phyloP scores from a whole-genome alignment of 2,113 vertebrate species.

The Rhinichthys klamathensis region DNA sequence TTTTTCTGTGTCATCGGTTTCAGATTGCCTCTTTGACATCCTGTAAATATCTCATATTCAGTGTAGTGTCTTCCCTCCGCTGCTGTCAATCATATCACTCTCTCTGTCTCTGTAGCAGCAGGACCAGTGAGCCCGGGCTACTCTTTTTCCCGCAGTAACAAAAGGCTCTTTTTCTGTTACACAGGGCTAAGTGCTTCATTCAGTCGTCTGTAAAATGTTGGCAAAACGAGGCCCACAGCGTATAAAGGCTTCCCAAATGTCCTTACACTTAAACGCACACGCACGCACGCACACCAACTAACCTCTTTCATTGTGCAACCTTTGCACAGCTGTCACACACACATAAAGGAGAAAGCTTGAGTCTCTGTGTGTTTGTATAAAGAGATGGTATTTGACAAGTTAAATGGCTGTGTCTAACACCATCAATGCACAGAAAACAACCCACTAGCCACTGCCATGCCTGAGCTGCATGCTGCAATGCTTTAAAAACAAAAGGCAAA shows the following conservation, averaged over 20 bases:
- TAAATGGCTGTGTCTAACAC: slow-evolving; percentile 55
- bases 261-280: slow-evolving; percentile 32
- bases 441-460: neutral
- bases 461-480: neutral
- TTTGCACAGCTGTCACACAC: slow-evolving; percentile 29
- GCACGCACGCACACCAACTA: slow-evolving; percentile 26
- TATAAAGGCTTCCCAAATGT: slow-evolving; percentile 60
- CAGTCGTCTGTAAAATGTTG: slow-evolving; percentile 77
- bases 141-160: slow-evolving; percentile 81
- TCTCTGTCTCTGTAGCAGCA: slow-evolving; percentile 56
- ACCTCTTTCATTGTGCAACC: slow-evolving; percentile 41
- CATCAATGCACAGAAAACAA: slow-evolving; percentile 28
- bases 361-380: slow-evolving; percentile 48
- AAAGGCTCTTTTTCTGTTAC: slow-evolving; percentile 76
- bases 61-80: neutral
- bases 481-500: neutral
- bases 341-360: slow-evolving; percentile 26
- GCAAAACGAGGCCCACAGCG: slow-evolving; percentile 72
- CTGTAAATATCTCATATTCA: neutral
- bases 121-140: slow-evolving; percentile 76
- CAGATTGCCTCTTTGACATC: neutral
- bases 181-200: slow-evolving; percentile 80
- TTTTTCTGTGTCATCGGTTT: neutral
- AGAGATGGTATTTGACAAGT: slow-evolving; percentile 48
- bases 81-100: neutral